Evolutionary conservation across 2,113 vertebrate species (phyloP), one percentile per base, ranked within the genome.

Genomic region (Myrmecophaga tridactyla): DNA sequence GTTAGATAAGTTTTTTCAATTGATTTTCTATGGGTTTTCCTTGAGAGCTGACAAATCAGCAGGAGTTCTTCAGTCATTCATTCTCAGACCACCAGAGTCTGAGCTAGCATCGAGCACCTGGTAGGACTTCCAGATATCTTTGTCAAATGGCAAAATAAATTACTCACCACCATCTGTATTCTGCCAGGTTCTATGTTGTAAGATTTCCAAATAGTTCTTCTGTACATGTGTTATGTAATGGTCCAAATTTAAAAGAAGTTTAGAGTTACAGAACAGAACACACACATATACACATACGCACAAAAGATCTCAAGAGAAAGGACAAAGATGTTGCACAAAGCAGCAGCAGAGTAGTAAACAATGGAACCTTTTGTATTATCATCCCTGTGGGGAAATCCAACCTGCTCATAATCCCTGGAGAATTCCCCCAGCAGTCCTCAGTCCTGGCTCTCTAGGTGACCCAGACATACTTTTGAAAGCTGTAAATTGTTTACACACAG

Each of bases 401-500:
- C 27, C 29, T 2, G 2, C 23, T 46, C 4, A 4, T 56, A 27
- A 39, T 29, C n/a, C 9, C 34, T 39, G 46, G 29, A 21, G 73
- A 51, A 34, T 13, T n/a, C 7, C 7, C 25, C 3, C 2, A 9
- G 8, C 48, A 27, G 7, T 13, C 2, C 11, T 27, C 1, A 0
- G 0, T 25, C 34, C 41, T 25, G 13, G 0, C 2, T 93, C 8
- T 92, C 43, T 41, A 1, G 4, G 56, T 48, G 17, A 46, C 31
- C 29, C 56, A 9, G 8, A 4, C 90, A 21, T 80, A 15, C 25
- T 75, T 94, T 86, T 15, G 60, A n/a, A 78, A 97, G 6, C 17
- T 53, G 1, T 51, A 58, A 86, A 87, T 25, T 91, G 34, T 89
- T 97, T 92, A 92, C 10, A 84, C 17, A 86, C 41, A 94, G 34